Percentiles rank a stretch among this genome's conserved stretches.
Conservation (phyloP, 2,888 invertebrate species). For the Tupiocoris notatus region DNA sequence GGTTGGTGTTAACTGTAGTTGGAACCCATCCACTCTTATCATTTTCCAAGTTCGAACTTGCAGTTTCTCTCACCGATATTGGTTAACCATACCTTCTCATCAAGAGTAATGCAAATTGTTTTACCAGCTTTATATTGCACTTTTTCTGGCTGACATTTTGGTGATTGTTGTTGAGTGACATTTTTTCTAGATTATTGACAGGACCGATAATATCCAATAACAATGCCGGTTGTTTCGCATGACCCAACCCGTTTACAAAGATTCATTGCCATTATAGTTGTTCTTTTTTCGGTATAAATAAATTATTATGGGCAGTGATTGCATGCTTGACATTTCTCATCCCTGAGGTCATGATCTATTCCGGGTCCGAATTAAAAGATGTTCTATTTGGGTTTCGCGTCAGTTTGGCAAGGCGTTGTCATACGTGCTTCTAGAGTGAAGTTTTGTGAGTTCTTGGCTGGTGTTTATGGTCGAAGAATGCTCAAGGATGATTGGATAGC, state of each 20-base stretch:
- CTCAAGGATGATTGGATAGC: no score
- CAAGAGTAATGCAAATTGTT: slow-evolving; percentile 39
- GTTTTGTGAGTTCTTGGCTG: no score
- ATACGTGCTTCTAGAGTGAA: no score
- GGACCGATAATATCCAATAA: slow-evolving; percentile 36
- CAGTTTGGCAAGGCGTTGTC: background rate
- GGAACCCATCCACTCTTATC: slow-evolving; percentile 31
- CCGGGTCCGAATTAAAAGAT: background rate
- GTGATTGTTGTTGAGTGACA: slow-evolving; percentile 40
- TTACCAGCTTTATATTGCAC: slow-evolving; percentile 37
- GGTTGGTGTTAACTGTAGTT: slow-evolving; percentile 36
- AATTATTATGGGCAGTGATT: slow-evolving; percentile 41
- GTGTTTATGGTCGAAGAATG: no score
- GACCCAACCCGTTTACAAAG: slow-evolving; percentile 37
- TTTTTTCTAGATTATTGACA: slow-evolving; percentile 27
- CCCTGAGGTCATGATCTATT: slow-evolving; percentile 3
- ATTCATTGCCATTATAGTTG: slow-evolving; percentile 34
- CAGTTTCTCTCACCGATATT: slow-evolving; percentile 12
- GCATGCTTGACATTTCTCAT: slow-evolving; percentile 27
- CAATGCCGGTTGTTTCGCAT: slow-evolving; percentile 41
- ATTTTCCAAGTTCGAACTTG: slow-evolving; percentile 16
- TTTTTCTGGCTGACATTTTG: slow-evolving; percentile 39
- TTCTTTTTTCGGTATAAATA: slow-evolving; percentile 35
- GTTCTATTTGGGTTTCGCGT: slow-evolving; percentile 10
- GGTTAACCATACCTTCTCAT: slow-evolving; percentile 22